These are phyloP conservation scores for Stenurella melanura DNA, from an alignment of 2,888 invertebrate species.

Conservation along the genomic window DNA sequence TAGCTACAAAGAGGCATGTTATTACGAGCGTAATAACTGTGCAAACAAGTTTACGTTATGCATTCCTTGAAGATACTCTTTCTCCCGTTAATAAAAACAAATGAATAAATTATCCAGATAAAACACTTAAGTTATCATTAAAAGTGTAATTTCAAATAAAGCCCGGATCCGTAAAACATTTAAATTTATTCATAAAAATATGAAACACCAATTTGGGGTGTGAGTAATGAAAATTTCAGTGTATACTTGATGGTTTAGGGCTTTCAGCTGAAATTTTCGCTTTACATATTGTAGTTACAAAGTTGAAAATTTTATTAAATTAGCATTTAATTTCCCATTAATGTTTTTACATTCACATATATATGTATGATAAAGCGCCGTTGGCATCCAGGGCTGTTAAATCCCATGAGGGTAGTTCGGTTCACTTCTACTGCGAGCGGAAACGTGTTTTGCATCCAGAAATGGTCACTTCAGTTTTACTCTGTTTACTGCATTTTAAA, in stretches of 20 bases:
- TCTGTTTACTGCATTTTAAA: slow-evolving; percentile 10
- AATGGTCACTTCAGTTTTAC: slow-evolving; percentile 21
- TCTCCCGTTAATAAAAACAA: background rate
- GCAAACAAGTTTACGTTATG: background rate
- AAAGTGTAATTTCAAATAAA: slow-evolving; percentile 24
- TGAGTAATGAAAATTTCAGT: slow-evolving; percentile 46
- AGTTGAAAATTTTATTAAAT: slow-evolving; percentile 44
- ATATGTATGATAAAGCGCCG: slow-evolving; percentile 33
- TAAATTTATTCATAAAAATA: slow-evolving; percentile 52
- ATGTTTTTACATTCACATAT: slow-evolving; percentile 27
- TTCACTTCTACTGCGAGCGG: slow-evolving; percentile 1
- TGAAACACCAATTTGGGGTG: slow-evolving; percentile 38
- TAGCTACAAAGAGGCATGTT: background rate
- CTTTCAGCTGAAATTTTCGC: slow-evolving; percentile 22
- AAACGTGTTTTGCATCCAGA: slow-evolving; percentile 27
- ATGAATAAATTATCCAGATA: slow-evolving; percentile 3
- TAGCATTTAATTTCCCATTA: slow-evolving; percentile 39
- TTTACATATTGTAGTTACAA: slow-evolving; percentile 43
- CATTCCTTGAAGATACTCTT: slow-evolving; percentile 4
- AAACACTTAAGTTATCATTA: slow-evolving; percentile 18
- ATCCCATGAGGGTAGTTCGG: slow-evolving; percentile 27
- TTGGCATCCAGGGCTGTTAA: slow-evolving; percentile 3
- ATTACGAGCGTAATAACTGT: background rate
- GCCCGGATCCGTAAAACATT: slow-evolving; percentile 32
- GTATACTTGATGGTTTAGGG: slow-evolving; percentile 20